Evolutionary conservation across 2,113 vertebrate genomes (phyloP), one percentile per base, ranked within the genome.

Genomic region (Terrapene triunguis): DNA sequence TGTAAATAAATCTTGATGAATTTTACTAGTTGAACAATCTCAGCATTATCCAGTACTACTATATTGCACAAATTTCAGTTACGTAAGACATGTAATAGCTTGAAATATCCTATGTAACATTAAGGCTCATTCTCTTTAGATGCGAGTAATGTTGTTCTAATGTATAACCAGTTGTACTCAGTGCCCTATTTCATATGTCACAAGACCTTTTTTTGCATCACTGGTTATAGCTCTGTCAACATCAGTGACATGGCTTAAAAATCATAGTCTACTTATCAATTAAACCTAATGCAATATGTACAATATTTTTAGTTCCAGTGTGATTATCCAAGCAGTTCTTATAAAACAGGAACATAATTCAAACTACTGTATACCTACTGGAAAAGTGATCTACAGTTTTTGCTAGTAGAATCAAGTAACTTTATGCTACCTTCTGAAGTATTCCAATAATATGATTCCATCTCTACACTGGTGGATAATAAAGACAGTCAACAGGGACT

Each of bases 1-100:
- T 21, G 21, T 14, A 27, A 54, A 85, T 78, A 53, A 6, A 0
- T 14, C 47, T 2, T 1, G 1, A 1, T 0, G 84, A 13, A 84
- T 83, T n/a, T 35, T 17, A 16, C 51, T 89, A 57, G 8, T 59
- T 90, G n/a, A 53, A 29, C 80, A 81, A 12, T 29, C 51, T n/a
- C 82, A 53, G 8, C 72, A 24, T 82, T n/a, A 47, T 89, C 19
- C 42, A 85, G 80, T 14, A 32, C 12, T 19, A 50, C 3, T 79
- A 44, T 81, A 32, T 79, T 14, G 19, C 76, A 94, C 27, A 54
- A 69, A 24, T 6, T 17, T 11, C 53, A 16, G 48, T n/a, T 24
- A 88, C 83, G 89, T 89, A 42, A 81, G 87, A 80, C 16, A 87
- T n/a, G 62, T 69, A n/a, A n/a, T 72, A 72, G 35, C 65, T n/a